Conservation (phyloP, 1,140 invertebrate species). For the Cardiocondyla obscurior region DNA sequence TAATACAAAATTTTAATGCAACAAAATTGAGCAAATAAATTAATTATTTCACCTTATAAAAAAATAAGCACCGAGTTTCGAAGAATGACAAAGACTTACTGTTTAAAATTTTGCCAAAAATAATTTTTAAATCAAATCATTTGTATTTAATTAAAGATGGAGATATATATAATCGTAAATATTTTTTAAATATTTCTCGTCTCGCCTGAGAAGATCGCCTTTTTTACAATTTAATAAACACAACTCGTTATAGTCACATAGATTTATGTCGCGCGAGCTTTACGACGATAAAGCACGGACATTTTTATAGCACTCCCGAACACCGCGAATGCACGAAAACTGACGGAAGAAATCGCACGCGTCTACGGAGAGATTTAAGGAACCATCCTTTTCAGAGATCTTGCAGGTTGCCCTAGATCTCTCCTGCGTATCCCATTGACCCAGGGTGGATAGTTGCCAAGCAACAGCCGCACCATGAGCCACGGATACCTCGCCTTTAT, state of each 20-base stretch:
- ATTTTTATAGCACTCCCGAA: constrained; percentile 11
- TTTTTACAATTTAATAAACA: background rate
- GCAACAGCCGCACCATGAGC: constrained; percentile 67
- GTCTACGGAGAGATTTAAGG: constrained; percentile 37
- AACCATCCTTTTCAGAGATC: constrained; percentile 52
- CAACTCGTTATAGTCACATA: background rate
- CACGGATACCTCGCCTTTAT: constrained; percentile 4
- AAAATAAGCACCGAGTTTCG: background rate
- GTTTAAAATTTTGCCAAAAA: background rate
- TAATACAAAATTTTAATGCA: background rate
- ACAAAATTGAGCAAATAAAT: background rate
- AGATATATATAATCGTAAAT: background rate
- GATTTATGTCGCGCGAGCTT: background rate
- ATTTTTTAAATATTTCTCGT: background rate
- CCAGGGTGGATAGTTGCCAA: constrained; percentile 71
- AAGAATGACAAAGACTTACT: background rate
- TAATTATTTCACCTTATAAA: background rate
- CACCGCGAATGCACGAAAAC: background rate
- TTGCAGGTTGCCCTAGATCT: constrained; percentile 73
- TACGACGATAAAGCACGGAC: background rate
- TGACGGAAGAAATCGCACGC: background rate
- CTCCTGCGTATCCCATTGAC: constrained; percentile 74
- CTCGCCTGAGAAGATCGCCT: background rate
- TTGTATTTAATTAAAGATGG: background rate
- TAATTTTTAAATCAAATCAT: background rate